Evolutionary conservation across 35 echinoderm and acorn worm species (phyloP), one percentile per base, ranked within the genome.

Genomic region (Chiridota heheva): DNA sequence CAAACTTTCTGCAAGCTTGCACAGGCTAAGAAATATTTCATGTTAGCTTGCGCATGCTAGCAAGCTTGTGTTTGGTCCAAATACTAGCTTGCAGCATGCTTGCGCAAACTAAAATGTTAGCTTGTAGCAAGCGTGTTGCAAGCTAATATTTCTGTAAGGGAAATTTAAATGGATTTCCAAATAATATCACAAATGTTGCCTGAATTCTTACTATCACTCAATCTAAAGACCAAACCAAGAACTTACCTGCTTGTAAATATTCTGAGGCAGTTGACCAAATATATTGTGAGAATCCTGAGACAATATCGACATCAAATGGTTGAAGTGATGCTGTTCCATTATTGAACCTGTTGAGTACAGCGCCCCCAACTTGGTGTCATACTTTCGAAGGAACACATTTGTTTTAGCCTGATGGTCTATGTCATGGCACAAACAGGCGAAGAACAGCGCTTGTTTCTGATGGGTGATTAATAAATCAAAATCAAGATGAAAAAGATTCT

Each of bases 361-460:
- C 10, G 77, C 47, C 1, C 78, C 95, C 0, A 98, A 69, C 8
- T 77, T 77, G 6, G 84, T 88, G 4, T 71, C 65, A 61, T 78
- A 91, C 66, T 89, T 98, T 4, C 65, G 79, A 2, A 82, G 80
- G 81, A 98, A 91, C 45, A 72, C 24, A 60, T 98, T 98, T 72
- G 95, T 88, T 29, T 73, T 51, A 15, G 69, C 95, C 0, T 67
- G 89, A 38, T 98, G 95, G 70, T 98, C 95, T 13, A 98, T 64
- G 40, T 98, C 95, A 73, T 98, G 95, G 55, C 95, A 98, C n/a
- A 98, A 73, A 48, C 80, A 71, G 51, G 84, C 79, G 60, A 98
- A 73, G 42, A 98, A 85, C 48, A 81, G 48, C 22, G 85, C 81
- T 36, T 91, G 87, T 73, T 83, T 88, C 95, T 98, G 69, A 8